Percentiles rank a stretch among this genome's conserved stretches.
phyloP scores from a whole-genome alignment of 2,888 invertebrate species.

The Brenthis ino region DNA sequence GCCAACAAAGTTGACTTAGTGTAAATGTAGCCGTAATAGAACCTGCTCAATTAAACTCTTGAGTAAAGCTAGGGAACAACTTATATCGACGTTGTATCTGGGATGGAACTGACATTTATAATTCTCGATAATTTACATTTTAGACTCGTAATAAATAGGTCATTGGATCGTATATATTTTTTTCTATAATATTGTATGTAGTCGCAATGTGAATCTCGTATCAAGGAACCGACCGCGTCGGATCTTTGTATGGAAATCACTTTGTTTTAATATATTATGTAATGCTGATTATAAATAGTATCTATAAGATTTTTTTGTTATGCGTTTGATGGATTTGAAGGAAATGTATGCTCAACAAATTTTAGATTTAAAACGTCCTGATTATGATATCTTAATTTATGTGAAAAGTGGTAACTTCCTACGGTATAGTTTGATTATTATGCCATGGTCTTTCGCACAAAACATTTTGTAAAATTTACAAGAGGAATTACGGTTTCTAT shows the following conservation, averaged over 20 bases:
- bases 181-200: constrained; percentile 16
- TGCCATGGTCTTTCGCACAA: constrained; percentile 16
- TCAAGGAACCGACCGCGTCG: background rate
- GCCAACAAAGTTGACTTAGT: constrained; percentile 77
- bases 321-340: constrained; percentile 9
- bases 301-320: constrained; percentile 16
- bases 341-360: constrained; percentile 9
- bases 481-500: no score
- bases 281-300: constrained; percentile 11
- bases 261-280: constrained; percentile 12
- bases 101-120: constrained; percentile 56
- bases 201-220: constrained; percentile 9
- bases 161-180: constrained; percentile 13
- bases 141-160: constrained; percentile 14
- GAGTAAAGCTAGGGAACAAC: constrained; percentile 70
- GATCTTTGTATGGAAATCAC: constrained; percentile 10
- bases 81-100: constrained; percentile 53
- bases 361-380: background rate
- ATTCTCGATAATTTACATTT: constrained; percentile 25
- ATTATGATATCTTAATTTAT: background rate
- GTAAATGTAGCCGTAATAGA: constrained; percentile 73
- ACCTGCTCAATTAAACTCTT: constrained; percentile 76
- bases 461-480: background rate
- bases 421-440: background rate
- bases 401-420: background rate